Evolutionary conservation across 2,797 vertebrate species (phyloP).

Genomic region (Erethizon dorsatum): DNA sequence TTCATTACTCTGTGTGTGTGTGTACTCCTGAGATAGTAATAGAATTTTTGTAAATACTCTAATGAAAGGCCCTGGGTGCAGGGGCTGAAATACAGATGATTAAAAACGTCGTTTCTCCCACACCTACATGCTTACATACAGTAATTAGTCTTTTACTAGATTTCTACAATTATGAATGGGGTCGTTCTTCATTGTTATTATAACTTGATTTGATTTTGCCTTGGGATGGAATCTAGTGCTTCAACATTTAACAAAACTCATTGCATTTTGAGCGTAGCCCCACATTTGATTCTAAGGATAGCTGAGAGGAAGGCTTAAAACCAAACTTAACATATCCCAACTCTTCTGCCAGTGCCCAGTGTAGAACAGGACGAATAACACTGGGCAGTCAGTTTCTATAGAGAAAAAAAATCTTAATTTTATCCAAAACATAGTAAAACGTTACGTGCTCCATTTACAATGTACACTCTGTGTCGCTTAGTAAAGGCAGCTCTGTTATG

Average conservation of each 20-base stretch:
- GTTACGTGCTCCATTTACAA: neutral
- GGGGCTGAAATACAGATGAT: neutral
- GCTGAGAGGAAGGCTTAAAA: neutral
- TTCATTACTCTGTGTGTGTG: neutral
- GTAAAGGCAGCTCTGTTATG: neutral
- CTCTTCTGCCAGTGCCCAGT: neutral
- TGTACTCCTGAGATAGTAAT: neutral
- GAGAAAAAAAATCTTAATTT: neutral
- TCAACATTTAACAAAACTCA: neutral
- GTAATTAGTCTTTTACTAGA: neutral
- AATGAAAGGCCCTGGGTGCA: neutral
- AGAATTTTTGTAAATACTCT: constrained; percentile 57
- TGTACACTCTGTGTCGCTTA: neutral
- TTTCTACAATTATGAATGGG: constrained; percentile 8
- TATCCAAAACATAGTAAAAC: constrained; percentile 39
- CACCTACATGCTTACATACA: neutral
- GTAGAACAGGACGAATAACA: neutral
- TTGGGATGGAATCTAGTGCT: constrained; percentile 2
- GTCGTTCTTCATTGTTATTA: neutral
- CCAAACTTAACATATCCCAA: neutral
- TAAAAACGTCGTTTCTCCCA: neutral
- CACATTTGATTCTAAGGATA: neutral
- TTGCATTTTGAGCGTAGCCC: neutral
- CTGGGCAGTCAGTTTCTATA: neutral
- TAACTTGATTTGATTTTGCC: constrained; percentile 49